Base-by-base conservation (phyloP, 2,113 vertebrate genomes). In the Anhinga anhinga region DNA sequence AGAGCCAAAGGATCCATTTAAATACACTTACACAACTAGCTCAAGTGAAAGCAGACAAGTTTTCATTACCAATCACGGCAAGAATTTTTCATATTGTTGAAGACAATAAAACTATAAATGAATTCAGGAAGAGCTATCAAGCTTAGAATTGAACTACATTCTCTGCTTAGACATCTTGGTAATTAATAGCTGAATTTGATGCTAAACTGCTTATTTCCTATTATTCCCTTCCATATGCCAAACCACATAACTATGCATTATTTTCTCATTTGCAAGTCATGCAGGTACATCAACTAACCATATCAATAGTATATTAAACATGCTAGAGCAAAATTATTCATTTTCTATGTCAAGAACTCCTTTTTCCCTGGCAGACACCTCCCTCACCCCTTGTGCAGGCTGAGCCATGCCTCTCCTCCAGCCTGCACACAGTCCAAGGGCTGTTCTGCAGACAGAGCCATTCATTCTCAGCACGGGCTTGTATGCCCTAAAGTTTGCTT, bases 121-220 rank as follows among this genome's bases (percentile, higher is more conserved):
- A 82, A 91, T 87, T 91, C 45, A 56, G 19, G 55, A 16, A 45
- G 80, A 90, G 63, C 63, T 92, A 92, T 23, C 0, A 1, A 71
- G 80, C 26, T 84, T 59, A 55, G 47, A 78, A 84, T 4, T 59
- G 26, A 84, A 79, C n/a, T 62, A 9, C 61, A 65, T 78, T 95
- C 26, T 86, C 50, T 82, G 42, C 42, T 84, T 76, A 84, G 40
- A 52, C 40, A 79, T 45, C 36, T 76, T 61, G 9, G 19, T 52
- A 95, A 91, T 72, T 86, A 92, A 88, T 47, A 92, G 65, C 47
- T 86, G 59, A 83, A 81, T 86, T 88, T 77, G 49, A 82, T 67
- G 36, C 20, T 81, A 63, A 92, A 92, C 38, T 93, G 40, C 61
- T 92, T 74, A 74, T 59, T 83, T 72, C 23, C 32, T 63, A 34